Percentiles rank a stretch among this genome's conserved stretches.
These are phyloP conservation scores for Heliconius hermathena DNA, from an alignment of 1,140 invertebrate species.

Conservation along the genomic window DNA sequence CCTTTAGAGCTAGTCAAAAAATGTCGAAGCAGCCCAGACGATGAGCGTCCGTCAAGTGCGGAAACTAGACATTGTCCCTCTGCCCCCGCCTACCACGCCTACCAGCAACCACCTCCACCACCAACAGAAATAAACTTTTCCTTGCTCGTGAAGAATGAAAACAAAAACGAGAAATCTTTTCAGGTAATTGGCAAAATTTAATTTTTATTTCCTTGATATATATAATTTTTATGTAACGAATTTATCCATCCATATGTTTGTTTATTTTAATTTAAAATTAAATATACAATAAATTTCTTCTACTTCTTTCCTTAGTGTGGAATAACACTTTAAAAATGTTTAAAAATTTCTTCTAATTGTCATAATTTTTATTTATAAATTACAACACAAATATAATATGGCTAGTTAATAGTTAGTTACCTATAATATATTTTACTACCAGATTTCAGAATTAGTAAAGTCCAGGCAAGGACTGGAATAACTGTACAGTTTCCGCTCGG, in stretches of 20 bases:
- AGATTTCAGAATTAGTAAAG: constrained; percentile 13
- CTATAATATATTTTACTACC: neutral
- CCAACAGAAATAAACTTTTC: constrained; percentile 65
- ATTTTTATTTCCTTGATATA: neutral
- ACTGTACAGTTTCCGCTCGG: constrained; percentile 80
- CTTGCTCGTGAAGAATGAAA: constrained; percentile 70
- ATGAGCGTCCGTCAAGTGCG: constrained; percentile 50
- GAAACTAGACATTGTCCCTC: constrained; percentile 64
- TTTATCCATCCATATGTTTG: too few relatives aligned
- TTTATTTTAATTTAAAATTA: too few relatives aligned
- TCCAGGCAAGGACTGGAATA: constrained; percentile 48
- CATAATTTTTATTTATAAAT: neutral
- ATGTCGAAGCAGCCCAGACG: constrained; percentile 68
- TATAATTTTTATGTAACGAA: too few relatives aligned
- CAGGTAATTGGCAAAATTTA: constrained; percentile 50
- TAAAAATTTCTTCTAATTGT: neutral
- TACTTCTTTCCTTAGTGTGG: too few relatives aligned
- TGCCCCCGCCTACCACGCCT: constrained; percentile 58
- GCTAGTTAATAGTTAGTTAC: too few relatives aligned
- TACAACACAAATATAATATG: neutral
- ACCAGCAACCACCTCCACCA: constrained; percentile 48
- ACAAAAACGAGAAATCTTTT: constrained; percentile 75
- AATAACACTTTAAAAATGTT: too few relatives aligned
- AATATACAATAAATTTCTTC: neutral
- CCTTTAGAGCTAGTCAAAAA: constrained; percentile 72